phyloP scores from a whole-genome alignment of 2,888 invertebrate genomes.

The Pseudococcus jackbeardsleyi region DNA sequence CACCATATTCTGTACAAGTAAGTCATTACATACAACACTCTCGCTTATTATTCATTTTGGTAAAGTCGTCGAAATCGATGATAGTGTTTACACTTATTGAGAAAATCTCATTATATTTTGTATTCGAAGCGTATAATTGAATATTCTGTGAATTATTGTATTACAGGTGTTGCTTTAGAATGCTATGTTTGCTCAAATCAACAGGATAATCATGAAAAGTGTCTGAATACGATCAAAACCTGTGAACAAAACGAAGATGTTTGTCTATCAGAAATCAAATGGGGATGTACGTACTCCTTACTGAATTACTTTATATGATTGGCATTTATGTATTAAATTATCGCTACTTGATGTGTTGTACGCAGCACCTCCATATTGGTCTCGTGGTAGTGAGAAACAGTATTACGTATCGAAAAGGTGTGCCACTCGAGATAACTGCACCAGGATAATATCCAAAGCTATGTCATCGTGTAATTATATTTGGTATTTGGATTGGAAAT shows the following conservation, averaged over 20 bases:
- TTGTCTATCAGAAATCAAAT: slow-evolving; percentile 89
- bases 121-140: not conserved
- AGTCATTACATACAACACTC: not conserved
- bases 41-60: not conserved
- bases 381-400: slow-evolving; percentile 91
- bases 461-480: slow-evolving; percentile 89
- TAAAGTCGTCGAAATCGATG: not conserved
- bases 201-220: slow-evolving; percentile 92
- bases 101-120: not conserved
- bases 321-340: not conserved
- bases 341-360: not conserved
- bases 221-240: slow-evolving; percentile 89
- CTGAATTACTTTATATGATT: not conserved
- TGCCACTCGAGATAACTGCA: slow-evolving; percentile 85
- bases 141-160: not conserved
- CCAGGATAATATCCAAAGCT: slow-evolving; percentile 77
- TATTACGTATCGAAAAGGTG: slow-evolving; percentile 94
- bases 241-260: slow-evolving; percentile 90
- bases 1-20: not conserved
- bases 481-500: slow-evolving; percentile 97
- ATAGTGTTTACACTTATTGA: not conserved
- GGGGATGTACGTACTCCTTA: slow-evolving; percentile 81
- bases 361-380: slow-evolving; percentile 92
- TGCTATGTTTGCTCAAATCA: slow-evolving; percentile 96
- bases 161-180: slow-evolving; percentile 79